phyloP scores from a whole-genome alignment of 2,797 vertebrate species.

The Acrossocheilus fasciatus region DNA sequence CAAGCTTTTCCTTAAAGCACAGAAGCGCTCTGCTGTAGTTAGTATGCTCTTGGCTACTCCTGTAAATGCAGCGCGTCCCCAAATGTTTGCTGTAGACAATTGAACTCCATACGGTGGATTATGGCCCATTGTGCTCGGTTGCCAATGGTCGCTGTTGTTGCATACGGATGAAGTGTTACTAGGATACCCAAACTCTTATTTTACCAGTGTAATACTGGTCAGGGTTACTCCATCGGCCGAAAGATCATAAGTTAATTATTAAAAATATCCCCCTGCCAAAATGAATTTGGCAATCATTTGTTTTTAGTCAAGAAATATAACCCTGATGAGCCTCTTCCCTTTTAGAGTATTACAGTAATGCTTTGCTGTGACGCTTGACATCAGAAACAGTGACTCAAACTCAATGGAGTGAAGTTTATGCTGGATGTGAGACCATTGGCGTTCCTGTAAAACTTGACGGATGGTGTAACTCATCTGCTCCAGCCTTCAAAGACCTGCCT shows the following conservation, averaged over 20 bases:
- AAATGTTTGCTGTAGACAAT: slow-evolving; percentile 49
- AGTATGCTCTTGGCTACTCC: slow-evolving; percentile 6
- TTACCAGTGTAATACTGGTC: slow-evolving; percentile 24
- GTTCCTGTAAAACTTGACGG: slow-evolving; percentile 77
- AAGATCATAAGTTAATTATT: background rate
- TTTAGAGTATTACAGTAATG: background rate
- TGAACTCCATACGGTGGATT: slow-evolving; percentile 36
- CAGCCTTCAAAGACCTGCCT: slow-evolving; percentile 54
- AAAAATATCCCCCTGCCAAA: background rate
- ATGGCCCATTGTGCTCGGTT: slow-evolving; percentile 37
- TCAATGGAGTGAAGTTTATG: slow-evolving; percentile 60
- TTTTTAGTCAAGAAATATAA: background rate
- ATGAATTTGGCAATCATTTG: background rate
- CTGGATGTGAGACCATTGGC: slow-evolving; percentile 63
- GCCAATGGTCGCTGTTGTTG: slow-evolving; percentile 41
- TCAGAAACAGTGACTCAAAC: slow-evolving; percentile 38
- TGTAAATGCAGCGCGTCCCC: slow-evolving; percentile 7
- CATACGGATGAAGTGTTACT: slow-evolving; percentile 40
- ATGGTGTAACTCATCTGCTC: slow-evolving; percentile 66
- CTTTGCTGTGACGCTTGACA: slow-evolving; percentile 32
- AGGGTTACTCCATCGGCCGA: background rate
- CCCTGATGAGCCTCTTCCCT: slow-evolving; percentile 4
- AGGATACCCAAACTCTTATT: slow-evolving; percentile 10
- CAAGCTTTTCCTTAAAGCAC: background rate
- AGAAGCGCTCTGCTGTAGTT: slow-evolving; percentile 10